Conservation (phyloP, 2,797 vertebrate genomes). For the Pseudomugil tenellus region DNA sequence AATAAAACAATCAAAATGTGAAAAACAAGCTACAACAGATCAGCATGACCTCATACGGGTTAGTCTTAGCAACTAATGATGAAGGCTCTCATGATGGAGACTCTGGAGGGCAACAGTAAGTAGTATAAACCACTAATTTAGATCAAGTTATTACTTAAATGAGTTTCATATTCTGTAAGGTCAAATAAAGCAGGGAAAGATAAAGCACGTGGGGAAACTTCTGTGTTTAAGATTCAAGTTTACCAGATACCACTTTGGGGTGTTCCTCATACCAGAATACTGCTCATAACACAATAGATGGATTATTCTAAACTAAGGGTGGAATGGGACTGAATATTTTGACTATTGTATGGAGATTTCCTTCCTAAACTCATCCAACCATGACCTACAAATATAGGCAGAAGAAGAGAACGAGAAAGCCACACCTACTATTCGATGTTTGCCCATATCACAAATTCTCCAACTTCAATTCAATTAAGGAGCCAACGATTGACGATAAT, state of each 20-base stretch:
- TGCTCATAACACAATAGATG: conserved; percentile 35
- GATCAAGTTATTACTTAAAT: background rate
- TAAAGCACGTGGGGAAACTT: no score
- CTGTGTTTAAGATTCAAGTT: conserved; percentile 51
- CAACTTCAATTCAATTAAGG: no score
- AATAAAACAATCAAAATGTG: background rate
- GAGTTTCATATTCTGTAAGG: background rate
- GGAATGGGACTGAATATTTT: conserved; percentile 1
- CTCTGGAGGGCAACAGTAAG: background rate
- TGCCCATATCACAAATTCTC: no score
- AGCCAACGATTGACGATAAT: no score
- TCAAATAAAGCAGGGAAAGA: no score
- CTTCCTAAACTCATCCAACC: background rate
- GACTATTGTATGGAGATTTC: background rate
- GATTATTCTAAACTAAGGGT: conserved; percentile 16
- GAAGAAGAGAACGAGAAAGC: background rate
- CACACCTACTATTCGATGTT: background rate
- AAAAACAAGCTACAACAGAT: background rate
- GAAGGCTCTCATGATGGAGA: background rate
- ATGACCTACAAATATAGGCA: background rate
- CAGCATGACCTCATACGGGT: background rate
- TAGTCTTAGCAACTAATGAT: background rate
- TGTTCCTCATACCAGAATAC: conserved; percentile 52
- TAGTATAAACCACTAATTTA: background rate
- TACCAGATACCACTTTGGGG: conserved; percentile 54